Evolutionary conservation across 2,888 invertebrate species (phyloP).

Genomic region (Archips xylosteana): DNA sequence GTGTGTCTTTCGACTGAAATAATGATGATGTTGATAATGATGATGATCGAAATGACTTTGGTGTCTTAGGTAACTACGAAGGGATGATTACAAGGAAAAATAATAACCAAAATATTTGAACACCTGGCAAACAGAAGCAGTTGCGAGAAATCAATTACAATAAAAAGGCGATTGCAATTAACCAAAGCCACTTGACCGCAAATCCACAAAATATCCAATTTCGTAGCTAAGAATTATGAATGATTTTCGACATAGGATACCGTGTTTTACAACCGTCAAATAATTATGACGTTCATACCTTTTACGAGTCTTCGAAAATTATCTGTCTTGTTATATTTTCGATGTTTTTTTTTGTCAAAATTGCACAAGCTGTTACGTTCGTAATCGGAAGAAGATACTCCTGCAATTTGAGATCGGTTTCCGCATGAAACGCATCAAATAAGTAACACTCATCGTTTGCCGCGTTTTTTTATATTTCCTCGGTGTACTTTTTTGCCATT

Average conservation of each 20-base stretch:
- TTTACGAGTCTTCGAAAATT: slow-evolving; percentile 17
- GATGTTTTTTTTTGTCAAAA: slow-evolving; percentile 8
- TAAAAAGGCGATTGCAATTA: slow-evolving; percentile 61
- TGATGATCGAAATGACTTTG: too few species aligned
- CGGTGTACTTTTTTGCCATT: slow-evolving; percentile 56
- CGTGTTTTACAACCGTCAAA: slow-evolving; percentile 44
- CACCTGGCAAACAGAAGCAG: slow-evolving; percentile 31
- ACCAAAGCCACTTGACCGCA: slow-evolving; percentile 74
- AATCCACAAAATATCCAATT: slow-evolving; percentile 67
- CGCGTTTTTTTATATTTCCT: slow-evolving; percentile 68
- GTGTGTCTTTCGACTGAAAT: too few species aligned
- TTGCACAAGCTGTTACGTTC: slow-evolving; percentile 42
- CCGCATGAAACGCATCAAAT: slow-evolving; percentile 78
- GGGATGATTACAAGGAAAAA: neutral
- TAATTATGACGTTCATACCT: slow-evolving; percentile 1
- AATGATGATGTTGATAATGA: too few species aligned
- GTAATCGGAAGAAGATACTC: slow-evolving; percentile 73
- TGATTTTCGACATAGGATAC: slow-evolving; percentile 66
- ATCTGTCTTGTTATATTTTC: slow-evolving; percentile 18
- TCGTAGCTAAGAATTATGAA: slow-evolving; percentile 62
- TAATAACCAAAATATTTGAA: neutral
- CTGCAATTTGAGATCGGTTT: slow-evolving; percentile 84
- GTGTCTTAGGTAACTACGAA: neutral
- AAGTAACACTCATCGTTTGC: slow-evolving; percentile 69
- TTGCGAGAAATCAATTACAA: slow-evolving; percentile 63